Evolutionary conservation across 92 coral and sea anemone species (phyloP).

Genomic region (Bergia puertoricense): DNA sequence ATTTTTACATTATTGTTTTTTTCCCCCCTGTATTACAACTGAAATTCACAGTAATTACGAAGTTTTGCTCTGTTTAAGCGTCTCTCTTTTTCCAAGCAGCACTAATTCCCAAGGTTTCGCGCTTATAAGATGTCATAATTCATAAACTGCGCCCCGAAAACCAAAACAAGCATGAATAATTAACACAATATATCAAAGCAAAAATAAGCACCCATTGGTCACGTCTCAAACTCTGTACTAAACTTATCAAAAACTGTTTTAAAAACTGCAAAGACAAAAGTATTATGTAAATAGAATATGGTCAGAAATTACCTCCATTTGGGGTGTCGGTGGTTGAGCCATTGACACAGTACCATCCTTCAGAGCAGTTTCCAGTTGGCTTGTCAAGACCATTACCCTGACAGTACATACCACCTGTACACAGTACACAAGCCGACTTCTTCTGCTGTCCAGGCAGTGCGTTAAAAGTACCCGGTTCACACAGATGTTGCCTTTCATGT

Average conservation of each 20-base stretch:
- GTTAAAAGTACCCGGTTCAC: constrained; percentile 85
- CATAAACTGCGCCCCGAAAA: not conserved
- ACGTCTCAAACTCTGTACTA: not conserved
- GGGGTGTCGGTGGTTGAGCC: constrained; percentile 85
- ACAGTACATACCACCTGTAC: constrained; percentile 95
- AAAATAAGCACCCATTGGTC: not conserved
- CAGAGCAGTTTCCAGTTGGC: constrained; percentile 88
- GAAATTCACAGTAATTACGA: not conserved
- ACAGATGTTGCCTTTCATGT: constrained; percentile 59
- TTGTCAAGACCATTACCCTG: constrained; percentile 71
- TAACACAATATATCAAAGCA: too few relatives aligned
- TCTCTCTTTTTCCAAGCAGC: not conserved
- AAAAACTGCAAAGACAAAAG: not conserved
- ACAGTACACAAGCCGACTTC: constrained; percentile 68
- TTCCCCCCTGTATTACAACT: too few relatives aligned
- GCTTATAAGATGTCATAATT: too few relatives aligned
- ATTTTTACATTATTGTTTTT: not conserved
- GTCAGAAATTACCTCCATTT: constrained; percentile 67
- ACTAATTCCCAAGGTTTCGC: not conserved
- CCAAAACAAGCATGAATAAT: not conserved
- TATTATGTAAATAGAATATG: not conserved
- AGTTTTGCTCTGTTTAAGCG: not conserved
- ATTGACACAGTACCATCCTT: constrained; percentile 95
- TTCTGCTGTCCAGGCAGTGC: constrained; percentile 68
- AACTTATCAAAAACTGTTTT: not conserved